Evolutionary conservation across 2,888 invertebrate genomes (phyloP), one percentile per base, ranked within the genome.

Genomic region (Catocala nupta): DNA sequence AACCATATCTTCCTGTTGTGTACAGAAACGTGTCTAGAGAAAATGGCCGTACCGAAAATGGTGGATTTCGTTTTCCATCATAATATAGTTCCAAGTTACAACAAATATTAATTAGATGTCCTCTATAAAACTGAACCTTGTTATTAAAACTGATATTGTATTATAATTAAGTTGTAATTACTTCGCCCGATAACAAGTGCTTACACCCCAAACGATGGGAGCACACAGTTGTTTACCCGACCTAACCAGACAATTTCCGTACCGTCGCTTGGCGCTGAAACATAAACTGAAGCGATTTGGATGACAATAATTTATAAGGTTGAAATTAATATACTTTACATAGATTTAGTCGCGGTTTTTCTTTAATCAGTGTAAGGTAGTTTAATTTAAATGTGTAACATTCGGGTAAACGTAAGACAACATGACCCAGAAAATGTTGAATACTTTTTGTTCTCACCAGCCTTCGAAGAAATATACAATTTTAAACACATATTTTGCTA

Each of bases 181-280:
- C 59, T 52, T 33, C 33, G 55, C 45, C 39, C 59, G 55, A 68
- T 67, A 77, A 66, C 57, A 33, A 69, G 65, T 56, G 51, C 54
- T 53, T 67, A 65, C 50, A 65, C 68, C 65, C 57, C 68, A 71
- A 75, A 68, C 55, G 52, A 65, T 75, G 68, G 66, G 71, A 73
- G 70, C 59, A 74, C 70, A 75, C 73, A 77, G 79, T 74, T 80
- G 78, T 74, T 80, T 74, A 81, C 76, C 63, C 66, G 66, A 70
- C 72, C 78, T 71, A 73, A 73, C 74, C 78, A 80, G 77, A 80
- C 80, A 81, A 84, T 84, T 84, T 83, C 83, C 82, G 74, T 65
- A 44, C 61, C 47, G 54, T 12, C n/a, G 13, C 63, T n/a, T 10
- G n/a, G 60, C 47, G 12, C 5, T 39, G 56, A 67, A 43, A 0